Base-by-base conservation (phyloP, 2,888 invertebrate genomes). In the Artemia sp. region DNA sequence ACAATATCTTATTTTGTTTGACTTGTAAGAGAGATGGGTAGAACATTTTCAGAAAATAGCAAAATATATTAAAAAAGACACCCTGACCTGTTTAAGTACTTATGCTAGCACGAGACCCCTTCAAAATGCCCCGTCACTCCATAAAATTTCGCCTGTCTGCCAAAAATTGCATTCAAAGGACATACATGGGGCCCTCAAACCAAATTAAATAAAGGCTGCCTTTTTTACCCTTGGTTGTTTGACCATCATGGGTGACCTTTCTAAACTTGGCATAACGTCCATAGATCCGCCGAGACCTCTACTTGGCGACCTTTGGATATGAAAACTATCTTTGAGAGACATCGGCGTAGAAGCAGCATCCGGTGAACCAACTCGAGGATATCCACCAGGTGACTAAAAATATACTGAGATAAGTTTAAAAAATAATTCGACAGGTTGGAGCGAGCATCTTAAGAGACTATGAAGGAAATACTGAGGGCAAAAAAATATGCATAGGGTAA, bases 191-290 rank as follows among this genome's bases (percentile, higher is more conserved):
- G 6, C 38, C 38, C 38, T 38, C 38, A 38, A 38, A 38, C 6
- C 38, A 38, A 38, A 38, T 38, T 38, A 38, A 38, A 38, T 38
- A 38, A 38, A 38, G 38, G 38, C 3, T 38, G 38, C 38, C 5
- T 38, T 6, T 38, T 38, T 8, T 58, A 58, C 64, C 64, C 64
- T 58, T 9, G 64, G 64, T 24, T 58, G 64, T 58, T 58, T 58
- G 64, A 58, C 24, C 14, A 58, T n/a, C 64, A 58, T 58, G n/a
- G 64, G 64, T 9, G 64, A 58, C 9, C 64, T 58, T n/a, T 58
- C 64, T 11, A 58, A 58, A 10, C 24, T 58, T 24, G 64, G 64
- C 38, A 38, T 38, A 10, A 58, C 24, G 11, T 58, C 64, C 64
- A 58, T 58, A 58, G 64, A 58, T n/a, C 64, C 64, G 11, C 64